Conservation (phyloP, 2,888 invertebrate species). For the Neuroscelio doddi region DNA sequence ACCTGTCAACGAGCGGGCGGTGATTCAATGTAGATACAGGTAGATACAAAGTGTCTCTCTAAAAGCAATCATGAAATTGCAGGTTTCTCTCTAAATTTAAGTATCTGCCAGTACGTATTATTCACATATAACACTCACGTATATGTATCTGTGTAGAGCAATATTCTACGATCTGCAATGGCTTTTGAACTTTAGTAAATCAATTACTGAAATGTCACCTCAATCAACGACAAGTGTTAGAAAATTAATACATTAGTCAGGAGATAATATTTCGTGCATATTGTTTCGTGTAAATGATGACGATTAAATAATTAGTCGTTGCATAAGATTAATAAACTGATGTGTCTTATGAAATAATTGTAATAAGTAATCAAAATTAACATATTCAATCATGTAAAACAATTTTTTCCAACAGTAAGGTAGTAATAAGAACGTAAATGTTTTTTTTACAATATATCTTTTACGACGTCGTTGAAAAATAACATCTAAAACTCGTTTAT, state of each 20-base stretch:
- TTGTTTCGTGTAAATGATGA: too few relatives aligned
- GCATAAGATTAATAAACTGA: too few relatives aligned
- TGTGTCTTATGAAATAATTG: too few relatives aligned
- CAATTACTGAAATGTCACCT: conserved; percentile 46
- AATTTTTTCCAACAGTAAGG: background rate
- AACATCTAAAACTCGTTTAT: too few relatives aligned
- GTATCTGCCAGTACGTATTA: conserved; percentile 50
- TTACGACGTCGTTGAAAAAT: background rate
- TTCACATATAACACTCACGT: conserved; percentile 31
- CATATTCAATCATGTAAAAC: too few relatives aligned
- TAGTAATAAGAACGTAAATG: too few relatives aligned
- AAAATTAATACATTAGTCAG: conserved; percentile 36
- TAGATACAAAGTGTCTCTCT: conserved; percentile 62
- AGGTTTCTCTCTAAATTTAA: conserved; percentile 55
- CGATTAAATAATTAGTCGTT: too few relatives aligned
- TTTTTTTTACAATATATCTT: background rate
- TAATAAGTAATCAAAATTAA: too few relatives aligned
- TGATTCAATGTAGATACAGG: conserved; percentile 28
- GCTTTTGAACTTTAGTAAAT: conserved; percentile 47
- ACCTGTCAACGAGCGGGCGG: conserved; percentile 53
- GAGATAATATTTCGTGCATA: too few relatives aligned
- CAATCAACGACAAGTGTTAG: conserved; percentile 38
- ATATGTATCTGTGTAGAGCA: conserved; percentile 15
- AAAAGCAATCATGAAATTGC: conserved; percentile 71
- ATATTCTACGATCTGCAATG: conserved; percentile 39